Conservation (phyloP, 1,140 invertebrate species). For the Pteromalus puparum region DNA sequence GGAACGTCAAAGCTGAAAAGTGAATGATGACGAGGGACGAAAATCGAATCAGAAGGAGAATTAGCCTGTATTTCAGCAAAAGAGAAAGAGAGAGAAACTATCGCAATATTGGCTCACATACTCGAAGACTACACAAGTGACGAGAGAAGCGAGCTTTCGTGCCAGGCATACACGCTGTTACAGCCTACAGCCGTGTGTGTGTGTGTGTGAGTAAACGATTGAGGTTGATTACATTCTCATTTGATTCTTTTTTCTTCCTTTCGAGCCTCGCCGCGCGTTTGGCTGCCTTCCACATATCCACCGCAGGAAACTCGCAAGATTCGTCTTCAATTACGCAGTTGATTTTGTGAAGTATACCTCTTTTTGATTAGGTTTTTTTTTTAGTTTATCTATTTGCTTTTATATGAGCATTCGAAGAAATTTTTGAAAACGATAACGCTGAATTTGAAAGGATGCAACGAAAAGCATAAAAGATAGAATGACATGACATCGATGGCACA, state of each 20-base stretch:
- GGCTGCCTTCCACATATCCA: not conserved
- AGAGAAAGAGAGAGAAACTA: not conserved
- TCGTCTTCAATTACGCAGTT: not conserved
- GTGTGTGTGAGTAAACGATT: not conserved
- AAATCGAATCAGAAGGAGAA: too few relatives aligned
- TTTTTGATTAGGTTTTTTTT: too few relatives aligned
- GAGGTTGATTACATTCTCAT: not conserved
- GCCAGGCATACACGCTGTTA: not conserved
- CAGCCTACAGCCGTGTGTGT: not conserved
- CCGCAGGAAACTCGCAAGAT: not conserved
- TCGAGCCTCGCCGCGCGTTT: not conserved
- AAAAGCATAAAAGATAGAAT: too few relatives aligned
- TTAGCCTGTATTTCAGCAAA: too few relatives aligned
- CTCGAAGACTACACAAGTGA: not conserved
- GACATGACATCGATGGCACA: too few relatives aligned
- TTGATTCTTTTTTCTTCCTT: not conserved
- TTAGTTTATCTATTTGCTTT: too few relatives aligned
- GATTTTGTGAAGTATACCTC: too few relatives aligned
- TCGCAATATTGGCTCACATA: slow-evolving; percentile 7
- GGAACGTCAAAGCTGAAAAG: too few relatives aligned
- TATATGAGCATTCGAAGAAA: too few relatives aligned
- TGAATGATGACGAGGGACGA: too few relatives aligned
- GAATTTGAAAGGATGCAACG: too few relatives aligned
- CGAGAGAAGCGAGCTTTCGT: slow-evolving; percentile 9
- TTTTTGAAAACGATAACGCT: too few relatives aligned